Evolutionary conservation across 2,888 invertebrate genomes (phyloP), one percentile per base, ranked within the genome.

Genomic region (Pseudococcus jackbeardsleyi): DNA sequence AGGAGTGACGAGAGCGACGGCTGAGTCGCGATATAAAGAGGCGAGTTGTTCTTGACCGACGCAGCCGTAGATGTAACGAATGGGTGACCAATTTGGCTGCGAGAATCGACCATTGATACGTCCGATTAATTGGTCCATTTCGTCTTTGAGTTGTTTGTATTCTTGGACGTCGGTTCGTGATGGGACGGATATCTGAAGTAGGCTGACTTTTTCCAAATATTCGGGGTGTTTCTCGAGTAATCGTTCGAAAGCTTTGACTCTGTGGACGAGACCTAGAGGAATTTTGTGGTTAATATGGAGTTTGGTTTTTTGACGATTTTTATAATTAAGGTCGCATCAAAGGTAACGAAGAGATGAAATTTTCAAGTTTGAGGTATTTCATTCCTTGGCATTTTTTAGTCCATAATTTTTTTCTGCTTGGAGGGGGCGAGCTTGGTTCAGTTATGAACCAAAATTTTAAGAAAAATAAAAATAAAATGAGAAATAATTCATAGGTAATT

Each of bases 11-110:
- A 97, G 92, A 50, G 96, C 96, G 0, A 97, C 96, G 0, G 96
- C 95, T 0, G 97, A 94, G 90, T 97, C 97, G 26, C 97, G 93
- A 91, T 97, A 97, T 91, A 96, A 95, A 0, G 96, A 96, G 0
- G 97, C 97, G 79, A 97, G 91, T 91, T 97, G 96, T 88, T 96
- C 95, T 92, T 97, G 97, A 86, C 95, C 95, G 0, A 97, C 95
- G 91, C 96, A 96, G 12, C 97, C 97, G 91, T 96, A 97, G 90
- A 97, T 97, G 90, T 97, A 97, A 89, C 95, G 93, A 90, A 97
- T 97, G 0, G 97, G 97, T 0, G 97, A 96, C 97, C 97, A 97
- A 91, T 96, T 96, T 0, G 97, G 96, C 0, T 97, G 97, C 0
- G 97, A 96, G 91, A 97, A 97, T 89, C 95, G 94, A 19, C 97